These are phyloP conservation scores for Hepsetus odoe DNA, from an alignment of 2,113 vertebrate species.

Conservation along the genomic window DNA sequence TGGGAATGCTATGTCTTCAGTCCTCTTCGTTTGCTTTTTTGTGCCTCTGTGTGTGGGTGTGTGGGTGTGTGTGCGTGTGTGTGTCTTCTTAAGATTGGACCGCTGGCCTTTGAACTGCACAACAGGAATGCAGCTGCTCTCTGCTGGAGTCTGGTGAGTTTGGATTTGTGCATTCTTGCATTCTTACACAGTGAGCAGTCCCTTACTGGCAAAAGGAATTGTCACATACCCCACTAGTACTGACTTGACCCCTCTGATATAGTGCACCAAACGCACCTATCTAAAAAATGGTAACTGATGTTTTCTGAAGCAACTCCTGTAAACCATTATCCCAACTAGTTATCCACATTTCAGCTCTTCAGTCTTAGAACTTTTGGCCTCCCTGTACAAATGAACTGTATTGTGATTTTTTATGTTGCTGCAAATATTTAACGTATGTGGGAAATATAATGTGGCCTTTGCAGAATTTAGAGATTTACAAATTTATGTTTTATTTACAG, in stretches of 20 bases:
- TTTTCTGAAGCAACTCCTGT: background rate
- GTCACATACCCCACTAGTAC: conserved; percentile 1
- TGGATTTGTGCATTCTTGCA: conserved; percentile 62
- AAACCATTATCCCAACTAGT: background rate
- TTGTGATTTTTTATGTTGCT: no score
- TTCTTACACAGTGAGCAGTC: conserved; percentile 30
- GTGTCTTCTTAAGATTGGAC: conserved; percentile 13
- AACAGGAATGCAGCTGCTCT: conserved; percentile 76
- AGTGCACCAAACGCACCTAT: no score
- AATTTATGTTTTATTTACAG: no score
- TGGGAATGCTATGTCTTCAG: conserved; percentile 15
- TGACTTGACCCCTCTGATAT: background rate
- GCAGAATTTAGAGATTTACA: no score
- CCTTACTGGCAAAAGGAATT: conserved; percentile 15
- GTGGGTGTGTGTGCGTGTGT: conserved; percentile 46
- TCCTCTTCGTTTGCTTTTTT: conserved; percentile 18
- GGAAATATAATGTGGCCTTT: no score
- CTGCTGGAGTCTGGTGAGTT: conserved; percentile 65
- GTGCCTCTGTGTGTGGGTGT: conserved; percentile 45
- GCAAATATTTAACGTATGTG: no score
- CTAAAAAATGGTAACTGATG: background rate
- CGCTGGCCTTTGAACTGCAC: conserved; percentile 72
- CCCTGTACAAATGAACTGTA: no score
- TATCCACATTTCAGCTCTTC: background rate
- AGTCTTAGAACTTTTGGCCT: background rate